Base-by-base conservation (phyloP, 2,888 invertebrate species). In the Lasioglossum vierecki region DNA sequence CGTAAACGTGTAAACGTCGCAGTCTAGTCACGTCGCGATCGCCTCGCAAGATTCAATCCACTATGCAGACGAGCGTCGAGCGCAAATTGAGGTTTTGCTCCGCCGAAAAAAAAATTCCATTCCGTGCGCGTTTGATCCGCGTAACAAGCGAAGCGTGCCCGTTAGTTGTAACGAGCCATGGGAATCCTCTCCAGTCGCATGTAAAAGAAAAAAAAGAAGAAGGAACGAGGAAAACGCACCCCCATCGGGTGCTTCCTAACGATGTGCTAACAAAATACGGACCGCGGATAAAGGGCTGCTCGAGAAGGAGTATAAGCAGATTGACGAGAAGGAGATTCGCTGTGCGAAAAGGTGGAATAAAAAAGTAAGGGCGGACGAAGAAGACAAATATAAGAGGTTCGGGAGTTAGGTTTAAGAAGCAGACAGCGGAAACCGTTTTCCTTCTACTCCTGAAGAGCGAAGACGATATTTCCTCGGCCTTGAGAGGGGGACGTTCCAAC, bases 231-330 rank as follows among this genome's bases (percentile, higher is more conserved):
- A 92, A 89, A 91, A 91, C 90, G 91, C 81, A 80, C 77, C 93
- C 94, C 88, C 83, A 88, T 90, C 74, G 71, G 89, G 90, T 86
- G 63, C 63, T 90, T 89, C 93, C 94, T 94, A 94, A 94, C 94
- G 94, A 94, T 94, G 94, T 94, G 94, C 94, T 92, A 94, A 94
- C 94, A 94, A 94, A 94, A 93, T 92, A 92, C 91, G 93, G 90
- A 81, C 90, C 89, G 84, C 91, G 92, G 93, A 93, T 94, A 93
- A 94, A 94, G 92, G 93, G 91, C 78, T n/a, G 83, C 86, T 90
- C 88, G 90, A 88, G 83, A 75, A 87, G 91, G 89, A 92, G 85
- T 92, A 92, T 94, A 94, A 94, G 94, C 94, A 94, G 94, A 94
- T 94, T 90, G 94, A 90, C 88, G 90, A 87, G 85, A 84, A 78